Percentiles rank a stretch among this genome's conserved stretches.
Conservation (phyloP, 2,888 invertebrate genomes). For the Drosophila quinaria region DNA sequence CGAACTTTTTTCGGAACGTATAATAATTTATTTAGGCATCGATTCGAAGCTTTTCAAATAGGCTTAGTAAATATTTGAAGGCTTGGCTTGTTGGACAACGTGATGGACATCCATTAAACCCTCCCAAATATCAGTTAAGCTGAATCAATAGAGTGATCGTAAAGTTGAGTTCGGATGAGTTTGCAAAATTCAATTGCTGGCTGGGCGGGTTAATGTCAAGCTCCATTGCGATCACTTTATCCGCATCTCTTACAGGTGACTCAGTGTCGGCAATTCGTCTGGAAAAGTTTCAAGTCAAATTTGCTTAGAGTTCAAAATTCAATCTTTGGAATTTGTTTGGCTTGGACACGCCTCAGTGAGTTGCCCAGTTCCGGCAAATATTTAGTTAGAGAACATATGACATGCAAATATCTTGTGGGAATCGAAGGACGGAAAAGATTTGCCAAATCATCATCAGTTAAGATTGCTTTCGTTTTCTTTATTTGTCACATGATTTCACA, state of each 20-base stretch:
- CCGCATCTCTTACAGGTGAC: constrained; percentile 18
- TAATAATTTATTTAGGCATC: constrained; percentile 13
- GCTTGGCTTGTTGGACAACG: constrained; percentile 39
- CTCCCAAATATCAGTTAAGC: constrained; percentile 37
- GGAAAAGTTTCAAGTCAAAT: constrained; percentile 17
- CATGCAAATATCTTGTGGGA: constrained; percentile 10
- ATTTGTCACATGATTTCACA: constrained; percentile 7
- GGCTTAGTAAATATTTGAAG: constrained; percentile 37
- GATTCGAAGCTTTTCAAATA: constrained; percentile 39
- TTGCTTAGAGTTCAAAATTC: constrained; percentile 23
- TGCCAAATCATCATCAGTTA: constrained; percentile 8
- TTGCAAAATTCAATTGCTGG: constrained; percentile 19
- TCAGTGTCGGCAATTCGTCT: constrained; percentile 24
- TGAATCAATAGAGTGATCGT: constrained; percentile 36
- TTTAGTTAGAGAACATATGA: not conserved
- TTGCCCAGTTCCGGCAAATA: constrained; percentile 38
- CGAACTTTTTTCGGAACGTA: not conserved
- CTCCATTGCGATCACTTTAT: constrained; percentile 47
- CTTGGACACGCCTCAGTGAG: constrained; percentile 34
- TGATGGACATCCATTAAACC: constrained; percentile 42
- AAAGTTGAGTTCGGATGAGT: constrained; percentile 38
- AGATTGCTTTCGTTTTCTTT: not conserved
- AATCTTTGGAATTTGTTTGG: constrained; percentile 35
- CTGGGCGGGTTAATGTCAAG: constrained; percentile 34
- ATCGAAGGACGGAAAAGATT: constrained; percentile 20